A percentile compares a stretch with the other conserved stretches of the same genome.
Evolutionary conservation across 2,888 invertebrate genomes (phyloP).

Genomic region (Lysandra bellargus): DNA sequence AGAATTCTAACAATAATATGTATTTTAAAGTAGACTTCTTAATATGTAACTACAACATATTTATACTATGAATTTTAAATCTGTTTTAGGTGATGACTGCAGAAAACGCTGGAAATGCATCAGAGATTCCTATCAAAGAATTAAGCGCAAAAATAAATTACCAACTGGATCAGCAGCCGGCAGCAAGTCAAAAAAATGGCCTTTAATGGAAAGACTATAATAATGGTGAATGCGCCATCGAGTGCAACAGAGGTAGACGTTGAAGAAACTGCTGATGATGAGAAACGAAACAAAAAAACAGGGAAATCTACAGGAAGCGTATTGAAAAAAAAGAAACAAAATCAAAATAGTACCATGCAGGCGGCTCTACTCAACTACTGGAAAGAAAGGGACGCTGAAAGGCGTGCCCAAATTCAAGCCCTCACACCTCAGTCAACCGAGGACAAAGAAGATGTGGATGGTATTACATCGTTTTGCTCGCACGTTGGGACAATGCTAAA

Average conservation of each 20-base stretch:
- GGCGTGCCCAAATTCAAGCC: background rate
- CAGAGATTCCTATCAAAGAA: slow-evolving; percentile 17
- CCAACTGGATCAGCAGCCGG: background rate
- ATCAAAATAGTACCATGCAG: too few relatives aligned
- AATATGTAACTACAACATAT: too few relatives aligned
- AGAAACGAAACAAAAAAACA: background rate
- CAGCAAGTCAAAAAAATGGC: background rate
- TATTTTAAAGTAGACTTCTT: too few relatives aligned
- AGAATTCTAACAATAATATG: background rate
- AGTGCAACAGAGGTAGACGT: background rate
- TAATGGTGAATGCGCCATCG: background rate
- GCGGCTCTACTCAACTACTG: background rate
- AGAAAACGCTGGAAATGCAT: slow-evolving; percentile 25
- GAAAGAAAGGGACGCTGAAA: slow-evolving; percentile 12
- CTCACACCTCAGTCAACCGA: background rate
- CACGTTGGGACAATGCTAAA: slow-evolving; percentile 5
- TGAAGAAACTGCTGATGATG: background rate
- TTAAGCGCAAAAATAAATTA: slow-evolving; percentile 2
- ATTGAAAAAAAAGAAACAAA: background rate
- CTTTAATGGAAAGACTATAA: slow-evolving; percentile 1
- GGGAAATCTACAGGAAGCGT: background rate
- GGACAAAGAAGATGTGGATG: background rate
- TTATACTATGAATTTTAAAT: background rate
- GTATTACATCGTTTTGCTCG: slow-evolving; percentile 13
- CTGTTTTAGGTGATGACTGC: slow-evolving; percentile 20